These are phyloP conservation scores for Seriola dumerili DNA, from an alignment of 2,113 vertebrate genomes.

Conservation along the genomic window DNA sequence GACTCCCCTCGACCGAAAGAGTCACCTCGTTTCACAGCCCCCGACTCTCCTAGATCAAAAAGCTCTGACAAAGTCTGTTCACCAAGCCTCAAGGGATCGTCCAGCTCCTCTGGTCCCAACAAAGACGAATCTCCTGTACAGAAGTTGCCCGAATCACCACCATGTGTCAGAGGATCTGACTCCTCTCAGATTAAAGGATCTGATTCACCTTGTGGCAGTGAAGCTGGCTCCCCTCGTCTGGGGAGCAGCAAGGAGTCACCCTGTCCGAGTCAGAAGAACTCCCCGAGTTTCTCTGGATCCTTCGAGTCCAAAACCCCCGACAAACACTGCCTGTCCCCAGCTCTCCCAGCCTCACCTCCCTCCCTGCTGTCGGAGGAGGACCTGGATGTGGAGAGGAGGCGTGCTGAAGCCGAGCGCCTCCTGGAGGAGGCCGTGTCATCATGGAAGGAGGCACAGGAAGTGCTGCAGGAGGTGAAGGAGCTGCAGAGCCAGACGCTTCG, in stretches of 20 bases:
- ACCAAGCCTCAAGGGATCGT: conserved; percentile 10
- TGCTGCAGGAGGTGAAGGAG: conserved; percentile 94
- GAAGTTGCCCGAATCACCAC: neutral
- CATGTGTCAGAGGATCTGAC: conserved; percentile 16
- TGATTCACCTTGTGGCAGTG: conserved; percentile 33
- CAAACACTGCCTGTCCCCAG: conserved; percentile 2
- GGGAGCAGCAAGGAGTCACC: conserved; percentile 36
- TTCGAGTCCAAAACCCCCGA: conserved; percentile 32
- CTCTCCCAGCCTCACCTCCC: neutral
- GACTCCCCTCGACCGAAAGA: conserved; percentile 50
- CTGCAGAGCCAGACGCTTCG: conserved; percentile 90
- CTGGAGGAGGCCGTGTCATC: conserved; percentile 92
- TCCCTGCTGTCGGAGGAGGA: conserved; percentile 54
- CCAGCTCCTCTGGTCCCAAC: conserved; percentile 24
- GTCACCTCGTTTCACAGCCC: neutral
- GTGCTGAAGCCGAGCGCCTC: conserved; percentile 90
- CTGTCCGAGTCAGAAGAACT: conserved; percentile 32
- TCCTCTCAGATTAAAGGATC: conserved; percentile 50
- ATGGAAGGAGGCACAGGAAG: conserved; percentile 94
- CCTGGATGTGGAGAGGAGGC: conserved; percentile 83
- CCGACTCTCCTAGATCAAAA: conserved; percentile 34
- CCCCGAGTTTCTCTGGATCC: neutral
- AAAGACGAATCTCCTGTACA: conserved; percentile 42
- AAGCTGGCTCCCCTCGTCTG: conserved; percentile 37
- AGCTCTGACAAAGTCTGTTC: conserved; percentile 33